These are phyloP conservation scores for Sminthurinus aureus DNA, from an alignment of 2,888 invertebrate species.

Conservation along the genomic window DNA sequence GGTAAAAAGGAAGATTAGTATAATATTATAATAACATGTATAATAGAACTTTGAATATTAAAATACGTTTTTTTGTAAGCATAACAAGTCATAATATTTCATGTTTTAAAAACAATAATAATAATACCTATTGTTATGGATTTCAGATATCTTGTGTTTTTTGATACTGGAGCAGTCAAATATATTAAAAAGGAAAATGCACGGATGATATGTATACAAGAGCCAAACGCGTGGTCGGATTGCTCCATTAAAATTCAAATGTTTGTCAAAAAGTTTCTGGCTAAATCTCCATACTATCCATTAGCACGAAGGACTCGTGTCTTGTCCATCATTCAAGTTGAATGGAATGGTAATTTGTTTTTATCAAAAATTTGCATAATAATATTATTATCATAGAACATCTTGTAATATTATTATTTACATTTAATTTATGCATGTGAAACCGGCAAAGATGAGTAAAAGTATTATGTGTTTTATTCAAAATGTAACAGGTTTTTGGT, in stretches of 20 bases:
- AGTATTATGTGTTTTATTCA: too few species aligned
- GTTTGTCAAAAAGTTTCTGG: slow-evolving; percentile 47
- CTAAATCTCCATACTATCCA: slow-evolving; percentile 34
- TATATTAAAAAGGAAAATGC: slow-evolving; percentile 79
- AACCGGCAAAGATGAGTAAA: too few species aligned
- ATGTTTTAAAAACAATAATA: background rate
- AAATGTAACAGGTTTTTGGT: slow-evolving; percentile 75
- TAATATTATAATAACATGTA: slow-evolving; percentile 5
- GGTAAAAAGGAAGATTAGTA: too few species aligned
- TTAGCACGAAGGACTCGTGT: background rate
- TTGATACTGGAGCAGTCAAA: slow-evolving; percentile 86
- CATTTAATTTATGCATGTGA: too few species aligned
- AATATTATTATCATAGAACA: too few species aligned
- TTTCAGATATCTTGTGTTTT: slow-evolving; percentile 86
- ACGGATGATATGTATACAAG: slow-evolving; percentile 74
- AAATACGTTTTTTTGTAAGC: background rate
- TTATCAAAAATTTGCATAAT: too few species aligned
- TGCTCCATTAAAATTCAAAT: slow-evolving; percentile 29
- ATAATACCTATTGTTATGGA: slow-evolving; percentile 62
- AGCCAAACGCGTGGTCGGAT: slow-evolving; percentile 65
- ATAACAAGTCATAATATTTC: too few species aligned
- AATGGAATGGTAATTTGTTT: slow-evolving; percentile 80
- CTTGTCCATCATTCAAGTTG: slow-evolving; percentile 76
- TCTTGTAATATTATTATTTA: too few species aligned
- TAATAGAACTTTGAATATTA: too few species aligned